Evolutionary conservation across 2,113 vertebrate species (phyloP).

Genomic region (Pygoscelis adeliae): DNA sequence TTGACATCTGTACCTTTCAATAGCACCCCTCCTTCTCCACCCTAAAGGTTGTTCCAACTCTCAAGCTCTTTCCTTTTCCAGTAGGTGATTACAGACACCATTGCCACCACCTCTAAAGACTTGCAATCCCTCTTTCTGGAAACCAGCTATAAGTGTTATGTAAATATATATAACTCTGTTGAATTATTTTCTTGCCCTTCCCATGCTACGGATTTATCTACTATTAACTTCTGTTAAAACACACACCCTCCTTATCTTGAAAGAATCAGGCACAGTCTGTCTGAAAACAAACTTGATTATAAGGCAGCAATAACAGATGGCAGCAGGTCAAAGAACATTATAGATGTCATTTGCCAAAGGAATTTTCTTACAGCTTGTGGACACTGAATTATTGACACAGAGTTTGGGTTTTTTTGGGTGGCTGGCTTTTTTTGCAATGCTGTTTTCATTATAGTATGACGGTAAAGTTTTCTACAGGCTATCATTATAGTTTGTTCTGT

Average conservation of each 20-base stretch:
- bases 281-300: constrained; percentile 36
- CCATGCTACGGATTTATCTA: background rate
- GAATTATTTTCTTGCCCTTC: background rate
- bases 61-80: background rate
- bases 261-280: constrained; percentile 14
- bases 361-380: constrained; percentile 6
- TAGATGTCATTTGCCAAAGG: constrained; percentile 9
- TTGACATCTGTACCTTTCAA: background rate
- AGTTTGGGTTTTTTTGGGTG: background rate
- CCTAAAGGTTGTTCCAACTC: background rate
- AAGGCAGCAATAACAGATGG: constrained; percentile 13
- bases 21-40: background rate
- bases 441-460: background rate
- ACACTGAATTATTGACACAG: background rate
- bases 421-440: background rate
- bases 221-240: background rate
- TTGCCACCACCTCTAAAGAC: background rate
- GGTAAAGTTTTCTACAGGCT: background rate
- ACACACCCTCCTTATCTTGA: background rate
- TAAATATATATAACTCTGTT: background rate
- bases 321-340: constrained; percentile 38
- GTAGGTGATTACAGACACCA: background rate
- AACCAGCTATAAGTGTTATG: background rate
- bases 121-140: background rate
- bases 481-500: background rate